A percentile compares a stretch with the other conserved stretches of the same genome.
Evolutionary conservation across 2,888 invertebrate species (phyloP).

Genomic region (Protophormia terraenovae): DNA sequence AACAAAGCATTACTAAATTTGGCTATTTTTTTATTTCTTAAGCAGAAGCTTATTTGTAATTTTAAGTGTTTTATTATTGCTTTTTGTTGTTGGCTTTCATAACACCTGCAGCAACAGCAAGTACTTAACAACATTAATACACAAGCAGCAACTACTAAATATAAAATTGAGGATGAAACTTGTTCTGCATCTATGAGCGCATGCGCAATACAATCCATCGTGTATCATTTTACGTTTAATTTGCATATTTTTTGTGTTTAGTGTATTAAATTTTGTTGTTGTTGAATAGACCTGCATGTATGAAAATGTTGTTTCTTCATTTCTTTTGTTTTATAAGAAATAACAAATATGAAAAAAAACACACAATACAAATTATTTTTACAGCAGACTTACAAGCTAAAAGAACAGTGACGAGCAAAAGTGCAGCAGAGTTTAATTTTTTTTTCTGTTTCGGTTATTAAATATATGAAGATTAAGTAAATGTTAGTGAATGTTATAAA

Average conservation of each 20-base stretch:
- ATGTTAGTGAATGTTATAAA: no score
- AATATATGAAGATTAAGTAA: not conserved
- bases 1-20: conserved; percentile 55
- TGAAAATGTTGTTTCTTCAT: conserved; percentile 40
- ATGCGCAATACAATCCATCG: conserved; percentile 61
- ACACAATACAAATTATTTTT: conserved; percentile 41
- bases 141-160: not conserved
- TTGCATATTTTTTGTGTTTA: conserved; percentile 60
- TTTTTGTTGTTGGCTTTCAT: conserved; percentile 44
- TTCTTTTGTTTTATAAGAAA: conserved; percentile 53
- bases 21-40: conserved; percentile 20
- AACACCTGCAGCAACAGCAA: conserved; percentile 58
- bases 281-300: conserved; percentile 17
- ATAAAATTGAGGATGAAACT: conserved; percentile 52
- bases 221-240: conserved; percentile 66
- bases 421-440: not conserved
- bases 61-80: conserved; percentile 42
- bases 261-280: conserved; percentile 28
- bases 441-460: no score
- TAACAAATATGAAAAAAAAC: not conserved
- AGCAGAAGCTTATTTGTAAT: conserved; percentile 60
- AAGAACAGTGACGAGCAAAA: conserved; percentile 13
- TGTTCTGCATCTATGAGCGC: conserved; percentile 68
- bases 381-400: not conserved
- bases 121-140: conserved; percentile 23